phyloP scores from a whole-genome alignment of 2,797 vertebrate species.

The Furcifer pardalis region DNA sequence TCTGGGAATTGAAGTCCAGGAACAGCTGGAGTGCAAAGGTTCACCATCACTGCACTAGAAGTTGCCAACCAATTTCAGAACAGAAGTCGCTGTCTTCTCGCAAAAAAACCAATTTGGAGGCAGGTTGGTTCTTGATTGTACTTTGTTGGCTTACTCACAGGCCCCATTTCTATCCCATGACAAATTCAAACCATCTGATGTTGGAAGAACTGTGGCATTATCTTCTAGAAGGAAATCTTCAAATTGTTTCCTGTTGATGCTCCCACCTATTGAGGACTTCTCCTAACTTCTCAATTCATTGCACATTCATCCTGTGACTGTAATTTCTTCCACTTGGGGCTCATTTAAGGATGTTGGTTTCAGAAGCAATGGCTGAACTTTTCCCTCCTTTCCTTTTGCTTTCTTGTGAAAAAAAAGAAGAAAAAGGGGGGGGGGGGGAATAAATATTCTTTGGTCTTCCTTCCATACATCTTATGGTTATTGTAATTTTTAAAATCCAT shows the following conservation, averaged over 20 bases:
- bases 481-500: neutral
- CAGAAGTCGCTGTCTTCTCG: neutral
- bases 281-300: constrained; percentile 47
- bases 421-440: too few relatives aligned
- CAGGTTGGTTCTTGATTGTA: neutral
- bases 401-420: neutral
- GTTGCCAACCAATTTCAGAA: neutral
- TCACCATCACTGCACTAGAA: too few relatives aligned
- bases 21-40: too few relatives aligned
- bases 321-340: constrained; percentile 53
- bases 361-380: constrained; percentile 48
- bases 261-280: constrained; percentile 27
- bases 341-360: constrained; percentile 43
- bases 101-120: neutral
- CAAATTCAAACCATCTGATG: neutral
- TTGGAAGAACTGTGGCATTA: constrained; percentile 10
- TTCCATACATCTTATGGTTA: neutral
- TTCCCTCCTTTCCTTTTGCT: constrained; percentile 26
- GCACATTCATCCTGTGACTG: constrained; percentile 34
- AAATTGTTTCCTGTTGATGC: constrained; percentile 48
- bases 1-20: too few relatives aligned
- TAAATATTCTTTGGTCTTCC: neutral
- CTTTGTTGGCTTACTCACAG: neutral
- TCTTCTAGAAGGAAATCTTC: constrained; percentile 15
- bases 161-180: too few relatives aligned